A percentile compares a stretch with the other conserved stretches of the same genome.
Conservation (phyloP, 2,113 vertebrate genomes). For the Hylia prasina region DNA sequence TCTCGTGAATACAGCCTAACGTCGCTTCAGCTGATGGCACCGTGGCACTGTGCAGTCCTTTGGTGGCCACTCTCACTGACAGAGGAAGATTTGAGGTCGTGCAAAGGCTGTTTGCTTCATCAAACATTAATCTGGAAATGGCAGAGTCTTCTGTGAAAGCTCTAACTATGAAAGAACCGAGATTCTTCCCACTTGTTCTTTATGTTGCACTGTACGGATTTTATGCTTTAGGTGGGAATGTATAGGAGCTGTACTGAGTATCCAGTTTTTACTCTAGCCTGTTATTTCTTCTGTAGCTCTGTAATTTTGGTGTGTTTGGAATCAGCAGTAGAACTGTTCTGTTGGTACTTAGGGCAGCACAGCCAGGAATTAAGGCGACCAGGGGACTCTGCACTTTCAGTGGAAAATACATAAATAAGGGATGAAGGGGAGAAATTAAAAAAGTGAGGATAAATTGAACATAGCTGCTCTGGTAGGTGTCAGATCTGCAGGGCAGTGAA, state of each 20-base stretch:
- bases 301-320: not conserved
- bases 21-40: conserved; percentile 54
- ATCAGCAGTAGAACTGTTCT: not conserved
- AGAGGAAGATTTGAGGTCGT: conserved; percentile 61
- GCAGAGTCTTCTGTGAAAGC: conserved; percentile 67
- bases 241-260: not conserved
- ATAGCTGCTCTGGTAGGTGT: not conserved
- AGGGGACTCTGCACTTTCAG: not conserved
- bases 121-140: conserved; percentile 70
- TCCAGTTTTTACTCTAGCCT: not conserved
- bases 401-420: not conserved
- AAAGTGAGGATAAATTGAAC: not conserved
- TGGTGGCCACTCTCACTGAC: conserved; percentile 64
- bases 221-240: conserved; percentile 56
- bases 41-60: conserved; percentile 47
- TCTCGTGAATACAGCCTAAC: conserved; percentile 70
- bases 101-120: conserved; percentile 74
- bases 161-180: conserved; percentile 43
- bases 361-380: not conserved
- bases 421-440: not conserved
- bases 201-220: conserved; percentile 79
- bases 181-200: conserved; percentile 73
- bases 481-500: not conserved
- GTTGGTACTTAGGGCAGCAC: not conserved
- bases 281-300: not conserved